Conservation (phyloP, 2,888 invertebrate genomes). For the Acrobeloides nanus region DNA sequence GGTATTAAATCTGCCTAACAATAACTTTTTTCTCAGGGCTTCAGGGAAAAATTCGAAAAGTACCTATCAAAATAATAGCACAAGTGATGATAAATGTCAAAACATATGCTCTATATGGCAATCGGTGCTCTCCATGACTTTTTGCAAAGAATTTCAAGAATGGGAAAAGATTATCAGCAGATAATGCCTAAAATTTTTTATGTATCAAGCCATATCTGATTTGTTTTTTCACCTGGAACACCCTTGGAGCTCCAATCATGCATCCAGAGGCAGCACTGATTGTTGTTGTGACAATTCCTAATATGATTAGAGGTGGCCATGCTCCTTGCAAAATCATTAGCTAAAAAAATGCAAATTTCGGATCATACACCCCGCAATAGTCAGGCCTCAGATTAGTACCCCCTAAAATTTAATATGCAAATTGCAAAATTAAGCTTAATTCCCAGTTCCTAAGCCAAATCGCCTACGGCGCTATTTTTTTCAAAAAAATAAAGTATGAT, state of each 20-base stretch:
- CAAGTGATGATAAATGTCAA: slow-evolving; percentile 79
- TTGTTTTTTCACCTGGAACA: slow-evolving; percentile 29
- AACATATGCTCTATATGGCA: slow-evolving; percentile 76
- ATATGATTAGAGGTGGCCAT: slow-evolving; percentile 75
- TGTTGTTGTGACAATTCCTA: slow-evolving; percentile 91
- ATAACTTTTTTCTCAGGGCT: too few relatives aligned
- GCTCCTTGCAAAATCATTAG: slow-evolving; percentile 23
- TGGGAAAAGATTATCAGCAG: slow-evolving; percentile 85
- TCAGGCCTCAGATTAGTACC: too few relatives aligned
- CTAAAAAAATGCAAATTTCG: too few relatives aligned
- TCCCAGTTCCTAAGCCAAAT: too few relatives aligned
- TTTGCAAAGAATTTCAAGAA: slow-evolving; percentile 73
- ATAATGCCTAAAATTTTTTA: slow-evolving; percentile 64
- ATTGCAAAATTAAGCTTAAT: too few relatives aligned
- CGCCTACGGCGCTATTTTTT: too few relatives aligned
- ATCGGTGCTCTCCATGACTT: slow-evolving; percentile 59
- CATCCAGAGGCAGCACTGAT: slow-evolving; percentile 88
- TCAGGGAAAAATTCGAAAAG: slow-evolving; percentile 26
- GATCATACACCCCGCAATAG: too few relatives aligned
- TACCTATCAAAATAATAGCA: slow-evolving; percentile 73
- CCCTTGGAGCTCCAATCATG: slow-evolving; percentile 77
- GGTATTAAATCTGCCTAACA: slow-evolving; percentile 70
- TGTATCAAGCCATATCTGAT: too few relatives aligned
- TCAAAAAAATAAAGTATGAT: too few relatives aligned
- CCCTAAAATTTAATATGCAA: too few relatives aligned